Percentiles rank a stretch among this genome's conserved stretches.
Evolutionary conservation across 2,888 invertebrate species (phyloP).

Genomic region (Drosophila emarginata): DNA sequence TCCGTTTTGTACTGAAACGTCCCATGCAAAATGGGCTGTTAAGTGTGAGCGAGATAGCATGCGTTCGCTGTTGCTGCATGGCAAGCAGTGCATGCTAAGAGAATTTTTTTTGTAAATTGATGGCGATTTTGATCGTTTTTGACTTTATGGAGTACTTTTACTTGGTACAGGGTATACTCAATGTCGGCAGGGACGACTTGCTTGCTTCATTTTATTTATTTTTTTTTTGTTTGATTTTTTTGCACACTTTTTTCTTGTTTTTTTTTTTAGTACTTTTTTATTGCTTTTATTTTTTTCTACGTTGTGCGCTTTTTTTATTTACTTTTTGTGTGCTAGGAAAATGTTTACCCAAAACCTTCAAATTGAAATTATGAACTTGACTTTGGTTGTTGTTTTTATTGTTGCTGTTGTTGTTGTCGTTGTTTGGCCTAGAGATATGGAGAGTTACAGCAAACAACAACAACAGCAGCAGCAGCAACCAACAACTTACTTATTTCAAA

Average conservation of each 20-base stretch:
- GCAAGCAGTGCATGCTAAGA: too few relatives aligned
- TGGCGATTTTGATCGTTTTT: too few relatives aligned
- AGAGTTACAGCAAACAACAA: slow-evolving; percentile 51
- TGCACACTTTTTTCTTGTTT: slow-evolving; percentile 23
- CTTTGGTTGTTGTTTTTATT: slow-evolving; percentile 48
- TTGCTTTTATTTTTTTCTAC: slow-evolving; percentile 45
- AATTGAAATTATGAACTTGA: slow-evolving; percentile 70
- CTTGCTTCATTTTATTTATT: slow-evolving; percentile 29
- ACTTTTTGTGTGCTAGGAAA: slow-evolving; percentile 24
- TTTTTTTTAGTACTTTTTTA: slow-evolving; percentile 21
- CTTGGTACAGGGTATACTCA: too few relatives aligned
- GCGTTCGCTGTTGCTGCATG: too few relatives aligned
- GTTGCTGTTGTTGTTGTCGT: slow-evolving; percentile 23
- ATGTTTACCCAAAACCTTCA: slow-evolving; percentile 69
- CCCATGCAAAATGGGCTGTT: too few relatives aligned
- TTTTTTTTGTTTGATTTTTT: slow-evolving; percentile 23
- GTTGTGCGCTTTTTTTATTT: slow-evolving; percentile 31
- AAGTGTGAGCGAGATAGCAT: too few relatives aligned
- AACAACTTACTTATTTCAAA: slow-evolving; percentile 1
- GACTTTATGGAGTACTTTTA: too few relatives aligned
- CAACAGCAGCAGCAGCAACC: slow-evolving; percentile 15
- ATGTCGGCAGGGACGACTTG: too few relatives aligned
- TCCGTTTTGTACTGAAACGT: too few relatives aligned
- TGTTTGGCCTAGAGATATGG: slow-evolving; percentile 50
- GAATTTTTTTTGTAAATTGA: too few relatives aligned